A percentile compares a stretch with the other conserved stretches of the same genome.
Conservation (phyloP, 2,113 vertebrate species). For the Hemibagrus wyckioides region DNA sequence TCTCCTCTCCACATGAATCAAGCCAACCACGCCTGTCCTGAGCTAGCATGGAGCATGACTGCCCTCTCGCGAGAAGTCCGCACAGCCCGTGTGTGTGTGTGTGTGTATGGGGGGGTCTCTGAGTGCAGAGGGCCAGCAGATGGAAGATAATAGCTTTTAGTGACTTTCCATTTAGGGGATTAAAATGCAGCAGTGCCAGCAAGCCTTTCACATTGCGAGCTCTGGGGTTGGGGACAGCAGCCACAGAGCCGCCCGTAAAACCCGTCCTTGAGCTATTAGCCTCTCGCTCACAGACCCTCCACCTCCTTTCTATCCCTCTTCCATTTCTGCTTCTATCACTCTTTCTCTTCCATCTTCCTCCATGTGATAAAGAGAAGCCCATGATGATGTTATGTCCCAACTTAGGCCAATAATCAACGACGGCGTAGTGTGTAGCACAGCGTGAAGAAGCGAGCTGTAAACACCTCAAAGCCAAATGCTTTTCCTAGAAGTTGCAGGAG, state of each 20-base stretch:
- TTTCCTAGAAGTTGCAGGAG: too few relatives aligned
- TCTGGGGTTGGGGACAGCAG: constrained; percentile 42
- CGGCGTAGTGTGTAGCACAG: not conserved
- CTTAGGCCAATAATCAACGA: not conserved
- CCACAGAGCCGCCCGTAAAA: constrained; percentile 16
- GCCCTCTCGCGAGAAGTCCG: constrained; percentile 39
- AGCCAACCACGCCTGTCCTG: not conserved
- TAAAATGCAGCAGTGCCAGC: constrained; percentile 56
- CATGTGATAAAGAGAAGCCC: not conserved
- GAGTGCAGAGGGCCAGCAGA: constrained; percentile 56
- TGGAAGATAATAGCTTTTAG: constrained; percentile 65
- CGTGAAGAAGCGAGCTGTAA: not conserved
- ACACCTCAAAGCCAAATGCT: not conserved
- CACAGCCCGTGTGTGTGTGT: not conserved
- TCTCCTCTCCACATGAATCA: not conserved
- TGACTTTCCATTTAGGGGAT: constrained; percentile 65
- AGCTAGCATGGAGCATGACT: constrained; percentile 28
- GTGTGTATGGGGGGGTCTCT: constrained; percentile 2
- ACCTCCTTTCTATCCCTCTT: not conserved
- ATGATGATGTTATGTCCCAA: not conserved
- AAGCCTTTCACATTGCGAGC: constrained; percentile 58
- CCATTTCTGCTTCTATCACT: not conserved
- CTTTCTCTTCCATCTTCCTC: not conserved
- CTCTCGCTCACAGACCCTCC: constrained; percentile 24
- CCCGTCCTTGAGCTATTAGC: constrained; percentile 52